These are phyloP conservation scores for Melitaea cinxia DNA, from an alignment of 1,140 invertebrate genomes.

Conservation along the genomic window DNA sequence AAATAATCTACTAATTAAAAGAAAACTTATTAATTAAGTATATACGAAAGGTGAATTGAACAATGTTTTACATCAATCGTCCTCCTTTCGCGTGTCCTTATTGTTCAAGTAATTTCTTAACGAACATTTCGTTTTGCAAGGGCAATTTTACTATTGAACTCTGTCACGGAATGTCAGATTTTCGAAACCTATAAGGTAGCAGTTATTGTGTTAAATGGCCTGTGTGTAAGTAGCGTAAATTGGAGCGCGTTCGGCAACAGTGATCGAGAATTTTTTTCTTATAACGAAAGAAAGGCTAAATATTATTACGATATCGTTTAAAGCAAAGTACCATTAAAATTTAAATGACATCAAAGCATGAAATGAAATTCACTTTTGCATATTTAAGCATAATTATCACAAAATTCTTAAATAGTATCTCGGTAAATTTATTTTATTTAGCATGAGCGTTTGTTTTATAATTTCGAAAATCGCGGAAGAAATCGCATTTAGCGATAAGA, in stretches of 20 bases:
- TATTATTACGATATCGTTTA: conserved; percentile 2
- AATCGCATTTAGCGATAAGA: no score
- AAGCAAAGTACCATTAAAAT: background rate
- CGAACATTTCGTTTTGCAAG: conserved; percentile 58
- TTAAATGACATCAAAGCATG: no score
- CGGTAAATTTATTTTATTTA: background rate
- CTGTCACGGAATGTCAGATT: conserved; percentile 62
- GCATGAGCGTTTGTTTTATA: background rate
- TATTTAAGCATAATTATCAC: no score
- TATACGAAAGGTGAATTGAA: background rate
- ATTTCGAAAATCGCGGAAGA: no score
- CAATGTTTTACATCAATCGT: conserved; percentile 20
- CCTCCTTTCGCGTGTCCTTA: conserved; percentile 62
- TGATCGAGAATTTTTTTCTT: conserved; percentile 21
- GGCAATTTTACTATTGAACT: conserved; percentile 59
- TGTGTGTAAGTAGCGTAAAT: conserved; percentile 47
- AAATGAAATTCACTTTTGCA: background rate
- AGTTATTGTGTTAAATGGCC: conserved; percentile 41
- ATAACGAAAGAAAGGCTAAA: background rate
- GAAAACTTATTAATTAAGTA: no score
- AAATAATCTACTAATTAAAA: no score
- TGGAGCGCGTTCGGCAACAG: conserved; percentile 45
- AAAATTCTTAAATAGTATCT: background rate
- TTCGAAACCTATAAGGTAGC: conserved; percentile 54
- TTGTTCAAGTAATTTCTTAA: conserved; percentile 58